Percentiles rank a stretch among this genome's conserved stretches.
phyloP scores from a whole-genome alignment of 2,888 invertebrate genomes.

The Dioctria rufipes region DNA sequence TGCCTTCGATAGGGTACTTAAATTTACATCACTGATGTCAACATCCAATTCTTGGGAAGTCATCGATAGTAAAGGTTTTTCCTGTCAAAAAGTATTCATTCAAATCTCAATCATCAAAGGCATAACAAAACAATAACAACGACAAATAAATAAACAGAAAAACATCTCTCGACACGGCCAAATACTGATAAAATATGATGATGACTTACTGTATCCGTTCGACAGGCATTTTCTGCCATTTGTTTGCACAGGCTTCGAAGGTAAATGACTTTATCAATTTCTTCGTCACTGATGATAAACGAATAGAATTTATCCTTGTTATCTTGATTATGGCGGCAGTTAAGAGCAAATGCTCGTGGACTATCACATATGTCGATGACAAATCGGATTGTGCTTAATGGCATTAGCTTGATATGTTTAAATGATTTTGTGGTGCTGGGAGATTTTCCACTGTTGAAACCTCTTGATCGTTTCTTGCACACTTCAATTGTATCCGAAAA shows the following conservation, averaged over 20 bases:
- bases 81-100: conserved; percentile 62
- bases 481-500: conserved; percentile 97
- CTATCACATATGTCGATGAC: conserved; percentile 93
- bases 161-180: background rate
- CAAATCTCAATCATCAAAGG: background rate
- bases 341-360: conserved; percentile 91
- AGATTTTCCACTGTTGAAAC: conserved; percentile 79
- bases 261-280: conserved; percentile 86
- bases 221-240: conserved; percentile 93
- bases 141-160: too few species aligned
- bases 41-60: conserved; percentile 84
- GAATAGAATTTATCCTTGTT: conserved; percentile 90
- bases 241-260: conserved; percentile 88
- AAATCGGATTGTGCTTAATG: conserved; percentile 89
- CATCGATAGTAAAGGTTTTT: conserved; percentile 68
- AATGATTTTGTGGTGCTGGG: conserved; percentile 86
- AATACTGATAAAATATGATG: background rate
- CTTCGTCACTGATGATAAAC: conserved; percentile 88
- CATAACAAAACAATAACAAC: background rate
- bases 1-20: conserved; percentile 91
- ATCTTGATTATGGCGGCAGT: conserved; percentile 89
- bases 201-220: conserved; percentile 88
- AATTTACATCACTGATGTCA: conserved; percentile 88
- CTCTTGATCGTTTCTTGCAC: conserved; percentile 87
- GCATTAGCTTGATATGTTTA: conserved; percentile 92